These are phyloP conservation scores for Macquaria australasica DNA, from an alignment of 2,113 vertebrate species.

Conservation along the genomic window DNA sequence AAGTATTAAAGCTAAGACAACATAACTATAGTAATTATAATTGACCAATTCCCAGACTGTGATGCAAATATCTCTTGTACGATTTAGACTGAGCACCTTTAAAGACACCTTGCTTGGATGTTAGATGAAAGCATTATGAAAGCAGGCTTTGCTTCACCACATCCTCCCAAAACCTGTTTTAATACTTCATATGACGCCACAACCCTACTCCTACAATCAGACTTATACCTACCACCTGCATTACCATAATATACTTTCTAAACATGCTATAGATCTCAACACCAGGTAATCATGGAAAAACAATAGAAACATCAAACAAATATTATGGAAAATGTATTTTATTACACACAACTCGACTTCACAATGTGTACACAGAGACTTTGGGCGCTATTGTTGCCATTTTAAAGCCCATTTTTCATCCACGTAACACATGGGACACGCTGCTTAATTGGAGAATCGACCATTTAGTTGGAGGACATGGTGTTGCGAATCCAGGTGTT, in stretches of 20 bases:
- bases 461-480: conserved; percentile 75
- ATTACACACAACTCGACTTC: neutral
- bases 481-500: conserved; percentile 83
- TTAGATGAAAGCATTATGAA: too few relatives aligned
- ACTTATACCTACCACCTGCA: neutral
- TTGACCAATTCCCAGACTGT: neutral
- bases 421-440: neutral
- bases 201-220: neutral
- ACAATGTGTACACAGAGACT: neutral
- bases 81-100: too few relatives aligned
- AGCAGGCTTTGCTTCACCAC: too few relatives aligned
- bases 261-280: neutral
- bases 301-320: neutral
- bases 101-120: too few relatives aligned
- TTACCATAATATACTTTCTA: neutral
- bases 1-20: neutral
- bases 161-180: too few relatives aligned
- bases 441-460: conserved; percentile 2
- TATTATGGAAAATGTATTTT: neutral
- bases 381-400: neutral
- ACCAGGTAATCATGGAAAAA: neutral
- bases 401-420: neutral
- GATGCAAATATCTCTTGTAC: neutral
- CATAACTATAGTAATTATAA: neutral
- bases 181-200: neutral